Percentiles rank a stretch among this genome's conserved stretches.
Conservation (phyloP, 2,113 vertebrate genomes). For the Dendrocopos noguchii region DNA sequence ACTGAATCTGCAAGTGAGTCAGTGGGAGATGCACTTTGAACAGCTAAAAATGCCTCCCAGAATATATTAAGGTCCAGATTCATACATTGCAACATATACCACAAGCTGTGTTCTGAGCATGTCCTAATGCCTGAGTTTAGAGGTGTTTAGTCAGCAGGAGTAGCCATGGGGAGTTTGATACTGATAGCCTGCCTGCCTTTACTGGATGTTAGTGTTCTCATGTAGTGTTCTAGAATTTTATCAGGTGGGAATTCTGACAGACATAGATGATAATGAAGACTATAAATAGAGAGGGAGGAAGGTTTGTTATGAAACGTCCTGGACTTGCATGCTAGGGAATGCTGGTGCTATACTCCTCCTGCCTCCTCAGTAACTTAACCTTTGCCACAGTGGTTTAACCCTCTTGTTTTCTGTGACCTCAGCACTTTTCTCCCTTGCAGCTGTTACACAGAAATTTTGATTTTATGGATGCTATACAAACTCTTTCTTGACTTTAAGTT, state of each 20-base stretch:
- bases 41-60: not conserved
- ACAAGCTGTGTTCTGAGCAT: not conserved
- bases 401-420: not conserved
- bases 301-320: not conserved
- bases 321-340: not conserved
- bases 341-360: not conserved
- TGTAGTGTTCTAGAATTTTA: not conserved
- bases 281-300: not conserved
- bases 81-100: not conserved
- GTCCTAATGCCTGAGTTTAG: not conserved
- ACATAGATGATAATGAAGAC: not conserved
- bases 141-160: not conserved
- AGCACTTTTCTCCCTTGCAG: not conserved
- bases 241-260: not conserved
- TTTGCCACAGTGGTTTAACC: not conserved
- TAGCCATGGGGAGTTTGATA: not conserved
- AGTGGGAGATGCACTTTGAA: not conserved
- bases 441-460: not conserved
- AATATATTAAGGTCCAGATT: not conserved
- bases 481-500: not conserved
- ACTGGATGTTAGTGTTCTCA: not conserved
- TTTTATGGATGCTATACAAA: constrained; percentile 11
- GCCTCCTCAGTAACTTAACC: constrained; percentile 26
- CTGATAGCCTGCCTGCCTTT: not conserved
- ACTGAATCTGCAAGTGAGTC: not conserved